Evolutionary conservation across 2,113 vertebrate species (phyloP), one percentile per base, ranked within the genome.

Genomic region (Corvus hawaiiensis): DNA sequence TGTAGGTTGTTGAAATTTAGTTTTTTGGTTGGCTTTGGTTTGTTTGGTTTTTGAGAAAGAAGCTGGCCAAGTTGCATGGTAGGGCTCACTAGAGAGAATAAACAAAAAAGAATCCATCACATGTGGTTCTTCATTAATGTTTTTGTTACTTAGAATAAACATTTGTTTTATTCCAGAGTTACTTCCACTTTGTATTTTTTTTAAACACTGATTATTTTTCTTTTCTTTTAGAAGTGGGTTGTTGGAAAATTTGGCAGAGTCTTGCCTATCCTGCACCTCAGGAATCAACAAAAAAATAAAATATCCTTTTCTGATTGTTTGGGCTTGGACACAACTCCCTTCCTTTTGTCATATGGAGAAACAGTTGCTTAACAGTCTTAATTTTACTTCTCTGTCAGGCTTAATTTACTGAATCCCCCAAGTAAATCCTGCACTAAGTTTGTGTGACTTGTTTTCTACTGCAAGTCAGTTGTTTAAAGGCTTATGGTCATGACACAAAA

Each of bases 231-330:
- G 99, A 98, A 99, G 89, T 99, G 99, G 99, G 98, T 99, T 84
- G 99, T 99, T 84, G 99, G 99, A 97, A 99, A 99, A 97, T 99
- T 99, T 18, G 99, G 99, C 55, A 98, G 99, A 87, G 99, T 99
- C 18, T 98, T 99, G 69, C 99, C 99, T 61, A 61, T 99, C 67
- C 97, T 99, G 92, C 98, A 99, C 93, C 98, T 99, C 22, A 98
- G 97, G 90, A 94, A 87, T 97, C 97, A 97, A 90, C 97, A 93
- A 48, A 98, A 97, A 94, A 98, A 92, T 49, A 98, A 99, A 86
- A 99, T 99, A 99, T 99, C 99, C 98, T 99, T 99, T 96, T 92
- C 24, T 54, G 41, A 3, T 63, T 54, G n/a, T 11, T 62, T 82
- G 23, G 26, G 26, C n/a, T 11, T 28, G 56, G n/a, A 49, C 15